Percentiles rank a stretch among this genome's conserved stretches.
Evolutionary conservation across 2,113 vertebrate species (phyloP).

Genomic region (Danio rerio): GRCz12tu NC_133190.1:38766501-38767000

Average conservation of each 20-base stretch:
- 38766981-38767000: neutral
- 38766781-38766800: no score
- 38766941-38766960: conserved; percentile 19
- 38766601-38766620: neutral
- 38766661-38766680: neutral
- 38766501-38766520: no score
- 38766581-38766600: no score
- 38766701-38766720: neutral
- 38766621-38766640: neutral
- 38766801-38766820: no score
- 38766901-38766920: conserved; percentile 24
- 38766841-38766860: no score
- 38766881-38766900: conserved; percentile 29
- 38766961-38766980: neutral
- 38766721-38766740: neutral
- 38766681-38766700: neutral
- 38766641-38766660: no score
- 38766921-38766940: conserved; percentile 7
- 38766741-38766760: neutral
- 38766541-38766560: no score
- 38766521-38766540: no score
- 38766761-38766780: neutral
- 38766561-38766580: no score
- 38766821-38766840: no score
- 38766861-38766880: neutral